Evolutionary conservation across 2,888 invertebrate species (phyloP).

Genomic region (Halictus ligatus): DNA sequence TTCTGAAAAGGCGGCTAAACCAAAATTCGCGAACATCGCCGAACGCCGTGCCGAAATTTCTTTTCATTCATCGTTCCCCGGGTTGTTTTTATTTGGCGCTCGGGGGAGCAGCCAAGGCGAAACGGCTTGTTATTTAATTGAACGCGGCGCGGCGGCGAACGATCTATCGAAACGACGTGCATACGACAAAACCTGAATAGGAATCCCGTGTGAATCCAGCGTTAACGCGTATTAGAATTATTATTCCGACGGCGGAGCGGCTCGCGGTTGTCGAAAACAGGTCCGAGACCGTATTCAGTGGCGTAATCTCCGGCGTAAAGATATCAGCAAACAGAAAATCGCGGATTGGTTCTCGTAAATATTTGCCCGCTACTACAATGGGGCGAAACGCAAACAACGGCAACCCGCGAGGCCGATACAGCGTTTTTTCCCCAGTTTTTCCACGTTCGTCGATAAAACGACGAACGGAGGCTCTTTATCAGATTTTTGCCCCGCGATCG

Average conservation of each 20-base stretch:
- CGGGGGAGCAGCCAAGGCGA: conserved; percentile 19
- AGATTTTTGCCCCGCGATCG: background rate
- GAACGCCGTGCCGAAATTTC: background rate
- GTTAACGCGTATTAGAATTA: conserved; percentile 10
- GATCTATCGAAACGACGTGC: conserved; percentile 50
- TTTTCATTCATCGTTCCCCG: background rate
- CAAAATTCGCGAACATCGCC: background rate
- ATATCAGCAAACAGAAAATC: conserved; percentile 65
- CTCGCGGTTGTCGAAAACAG: background rate
- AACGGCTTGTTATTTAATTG: conserved; percentile 58
- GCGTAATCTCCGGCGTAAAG: conserved; percentile 55
- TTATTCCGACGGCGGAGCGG: background rate
- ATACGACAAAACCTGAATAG: conserved; percentile 19
- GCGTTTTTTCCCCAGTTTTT: conserved; percentile 38
- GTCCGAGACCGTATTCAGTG: conserved; percentile 21
- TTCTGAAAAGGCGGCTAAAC: background rate
- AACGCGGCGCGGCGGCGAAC: conserved; percentile 36
- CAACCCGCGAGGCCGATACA: conserved; percentile 36
- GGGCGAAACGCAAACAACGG: conserved; percentile 36
- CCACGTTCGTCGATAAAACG: conserved; percentile 35
- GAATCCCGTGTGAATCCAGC: background rate
- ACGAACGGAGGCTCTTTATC: background rate
- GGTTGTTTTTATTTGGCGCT: background rate
- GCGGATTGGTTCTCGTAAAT: conserved; percentile 58
- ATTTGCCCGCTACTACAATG: conserved; percentile 52